Percentiles rank a stretch among this genome's conserved stretches.
phyloP scores from a whole-genome alignment of 2,888 invertebrate genomes.

The Galerucella pusilla region DNA sequence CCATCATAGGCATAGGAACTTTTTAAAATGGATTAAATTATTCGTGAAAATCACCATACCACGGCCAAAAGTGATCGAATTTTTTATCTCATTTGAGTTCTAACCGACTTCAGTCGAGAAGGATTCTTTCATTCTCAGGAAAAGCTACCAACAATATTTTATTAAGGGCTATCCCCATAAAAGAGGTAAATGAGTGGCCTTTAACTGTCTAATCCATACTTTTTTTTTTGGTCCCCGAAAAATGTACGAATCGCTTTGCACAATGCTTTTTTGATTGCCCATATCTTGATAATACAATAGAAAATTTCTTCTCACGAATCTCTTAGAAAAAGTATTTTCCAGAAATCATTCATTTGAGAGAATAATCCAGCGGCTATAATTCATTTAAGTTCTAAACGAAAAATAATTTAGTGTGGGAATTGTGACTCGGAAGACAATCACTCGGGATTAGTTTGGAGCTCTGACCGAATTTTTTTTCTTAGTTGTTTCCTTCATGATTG shows the following conservation, averaged over 20 bases:
- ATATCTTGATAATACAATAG: background rate
- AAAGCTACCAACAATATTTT: too few species aligned
- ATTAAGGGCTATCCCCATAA: too few species aligned
- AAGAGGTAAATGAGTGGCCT: too few species aligned
- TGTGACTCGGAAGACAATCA: slow-evolving; percentile 55
- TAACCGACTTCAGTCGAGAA: too few species aligned
- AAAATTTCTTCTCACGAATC: background rate
- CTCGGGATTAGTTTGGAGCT: slow-evolving; percentile 38
- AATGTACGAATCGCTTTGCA: background rate
- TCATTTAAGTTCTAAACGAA: slow-evolving; percentile 54
- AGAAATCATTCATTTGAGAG: slow-evolving; percentile 49
- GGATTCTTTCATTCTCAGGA: too few species aligned
- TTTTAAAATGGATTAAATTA: too few species aligned
- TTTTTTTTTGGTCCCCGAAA: too few species aligned
- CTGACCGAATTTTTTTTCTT: slow-evolving; percentile 44
- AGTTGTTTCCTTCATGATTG: slow-evolving; percentile 50
- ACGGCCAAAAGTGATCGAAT: too few species aligned
- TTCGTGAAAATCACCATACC: too few species aligned
- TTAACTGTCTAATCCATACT: too few species aligned
- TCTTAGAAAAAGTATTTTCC: slow-evolving; percentile 16
- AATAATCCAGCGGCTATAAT: slow-evolving; percentile 50
- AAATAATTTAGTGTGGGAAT: slow-evolving; percentile 55
- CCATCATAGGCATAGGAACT: too few species aligned
- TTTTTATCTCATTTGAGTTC: too few species aligned
- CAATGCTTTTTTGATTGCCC: background rate